A percentile compares a stretch with the other conserved stretches of the same genome.
Evolutionary conservation across 2,797 vertebrate genomes (phyloP).

Genomic region (Thunnus albacares): DNA sequence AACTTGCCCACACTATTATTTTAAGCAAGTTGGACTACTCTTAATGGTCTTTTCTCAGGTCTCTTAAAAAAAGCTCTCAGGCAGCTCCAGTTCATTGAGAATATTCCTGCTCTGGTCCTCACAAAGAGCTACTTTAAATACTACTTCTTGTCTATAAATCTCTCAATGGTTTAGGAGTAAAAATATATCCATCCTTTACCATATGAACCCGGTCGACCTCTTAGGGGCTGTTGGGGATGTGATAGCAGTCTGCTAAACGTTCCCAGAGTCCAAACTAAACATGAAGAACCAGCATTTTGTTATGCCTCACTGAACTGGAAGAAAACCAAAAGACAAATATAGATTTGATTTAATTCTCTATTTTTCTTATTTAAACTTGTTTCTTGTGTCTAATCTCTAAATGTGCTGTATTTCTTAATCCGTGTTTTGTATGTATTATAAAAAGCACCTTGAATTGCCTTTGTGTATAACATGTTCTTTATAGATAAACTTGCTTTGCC

Average conservation of each 20-base stretch:
- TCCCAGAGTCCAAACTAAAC: background rate
- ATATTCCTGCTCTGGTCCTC: no score
- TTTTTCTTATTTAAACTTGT: constrained; percentile 1
- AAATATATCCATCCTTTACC: background rate
- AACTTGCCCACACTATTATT: background rate
- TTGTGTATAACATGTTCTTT: constrained; percentile 34
- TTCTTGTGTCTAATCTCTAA: background rate
- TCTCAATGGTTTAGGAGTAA: background rate
- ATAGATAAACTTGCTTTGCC: constrained; percentile 50
- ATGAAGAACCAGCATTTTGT: background rate
- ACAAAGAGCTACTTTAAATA: background rate
- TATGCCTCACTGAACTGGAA: background rate
- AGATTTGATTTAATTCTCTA: background rate
- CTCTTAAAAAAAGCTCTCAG: background rate
- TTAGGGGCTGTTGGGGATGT: no score
- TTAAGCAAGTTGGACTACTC: background rate
- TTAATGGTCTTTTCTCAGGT: background rate
- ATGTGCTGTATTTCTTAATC: background rate
- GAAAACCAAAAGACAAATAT: background rate
- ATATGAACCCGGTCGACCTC: background rate
- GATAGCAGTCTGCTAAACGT: no score
- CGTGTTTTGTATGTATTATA: constrained; percentile 4
- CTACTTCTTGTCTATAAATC: background rate
- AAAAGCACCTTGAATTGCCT: constrained; percentile 15
- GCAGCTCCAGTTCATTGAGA: no score